These are phyloP conservation scores for Erebia epiphron DNA, from an alignment of 2,888 invertebrate species.

Conservation along the genomic window DNA sequence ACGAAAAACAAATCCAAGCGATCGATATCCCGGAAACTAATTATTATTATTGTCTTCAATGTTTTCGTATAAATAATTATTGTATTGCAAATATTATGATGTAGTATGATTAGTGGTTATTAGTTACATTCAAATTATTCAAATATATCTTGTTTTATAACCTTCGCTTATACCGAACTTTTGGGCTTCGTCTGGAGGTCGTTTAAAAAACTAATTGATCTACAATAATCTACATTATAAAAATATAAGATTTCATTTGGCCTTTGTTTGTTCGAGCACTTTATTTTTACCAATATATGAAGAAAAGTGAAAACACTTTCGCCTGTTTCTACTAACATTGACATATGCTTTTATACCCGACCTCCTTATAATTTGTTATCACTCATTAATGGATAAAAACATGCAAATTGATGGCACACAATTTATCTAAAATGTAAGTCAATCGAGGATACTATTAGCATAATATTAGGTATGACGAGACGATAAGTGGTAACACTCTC, in stretches of 20 bases:
- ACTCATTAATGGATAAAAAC: slow-evolving; percentile 12
- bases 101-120: no score
- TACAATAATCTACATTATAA: background rate
- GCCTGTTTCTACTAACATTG: slow-evolving; percentile 61
- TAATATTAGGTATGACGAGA: background rate
- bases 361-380: slow-evolving; percentile 14
- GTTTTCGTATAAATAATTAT: no score
- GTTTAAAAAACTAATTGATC: background rate
- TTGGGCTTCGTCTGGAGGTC: slow-evolving; percentile 2
- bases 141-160: no score
- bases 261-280: background rate
- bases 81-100: no score
- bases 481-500: slow-evolving; percentile 1
- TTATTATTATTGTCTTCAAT: no score
- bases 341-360: slow-evolving; percentile 52
- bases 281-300: background rate
- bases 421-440: background rate
- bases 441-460: background rate
- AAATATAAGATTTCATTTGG: background rate
- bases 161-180: background rate
- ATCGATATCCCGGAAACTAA: no score
- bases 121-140: no score
- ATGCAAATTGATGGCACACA: background rate
- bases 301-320: slow-evolving; percentile 50
- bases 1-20: no score